Conservation (phyloP, 1,140 invertebrate species). For the Protaetia brevitarsis region DNA sequence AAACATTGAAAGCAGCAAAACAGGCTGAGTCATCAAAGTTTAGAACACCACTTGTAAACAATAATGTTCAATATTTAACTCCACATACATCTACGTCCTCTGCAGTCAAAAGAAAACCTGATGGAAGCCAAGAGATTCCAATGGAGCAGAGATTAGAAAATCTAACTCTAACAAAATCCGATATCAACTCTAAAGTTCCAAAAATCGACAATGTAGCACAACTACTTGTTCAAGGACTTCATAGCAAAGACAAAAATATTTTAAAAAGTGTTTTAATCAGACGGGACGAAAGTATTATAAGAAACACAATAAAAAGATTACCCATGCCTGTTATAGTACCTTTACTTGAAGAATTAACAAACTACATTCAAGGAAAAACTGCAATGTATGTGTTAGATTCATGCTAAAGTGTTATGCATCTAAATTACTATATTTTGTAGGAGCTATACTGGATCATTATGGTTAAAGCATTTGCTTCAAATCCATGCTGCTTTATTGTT, state of each 20-base stretch:
- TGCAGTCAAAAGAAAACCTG: constrained; percentile 50
- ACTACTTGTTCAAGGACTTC: constrained; percentile 71
- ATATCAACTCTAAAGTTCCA: constrained; percentile 44
- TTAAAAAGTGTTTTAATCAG: constrained; percentile 56
- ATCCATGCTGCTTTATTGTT: constrained; percentile 62
- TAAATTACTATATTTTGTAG: constrained; percentile 46
- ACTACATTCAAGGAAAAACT: constrained; percentile 60
- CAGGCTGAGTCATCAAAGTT: constrained; percentile 51
- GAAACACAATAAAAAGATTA: constrained; percentile 59
- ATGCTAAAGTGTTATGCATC: background rate
- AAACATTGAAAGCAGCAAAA: constrained; percentile 46
- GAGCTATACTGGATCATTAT: constrained; percentile 57
- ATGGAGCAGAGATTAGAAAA: constrained; percentile 74
- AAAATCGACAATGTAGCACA: constrained; percentile 68
- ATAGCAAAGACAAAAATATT: constrained; percentile 69
- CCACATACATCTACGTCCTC: constrained; percentile 40
- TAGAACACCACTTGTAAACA: constrained; percentile 49
- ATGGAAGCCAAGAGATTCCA: constrained; percentile 62
- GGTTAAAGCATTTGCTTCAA: constrained; percentile 59
- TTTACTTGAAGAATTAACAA: constrained; percentile 60
- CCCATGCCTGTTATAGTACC: constrained; percentile 61
- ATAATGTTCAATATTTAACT: constrained; percentile 52
- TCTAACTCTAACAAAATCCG: constrained; percentile 55
- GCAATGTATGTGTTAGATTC: constrained; percentile 51
- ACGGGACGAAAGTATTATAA: constrained; percentile 57